A percentile compares a stretch with the other conserved stretches of the same genome.
Evolutionary conservation across 1,140 invertebrate species (phyloP).

Genomic region (Kradibia gibbosae): DNA sequence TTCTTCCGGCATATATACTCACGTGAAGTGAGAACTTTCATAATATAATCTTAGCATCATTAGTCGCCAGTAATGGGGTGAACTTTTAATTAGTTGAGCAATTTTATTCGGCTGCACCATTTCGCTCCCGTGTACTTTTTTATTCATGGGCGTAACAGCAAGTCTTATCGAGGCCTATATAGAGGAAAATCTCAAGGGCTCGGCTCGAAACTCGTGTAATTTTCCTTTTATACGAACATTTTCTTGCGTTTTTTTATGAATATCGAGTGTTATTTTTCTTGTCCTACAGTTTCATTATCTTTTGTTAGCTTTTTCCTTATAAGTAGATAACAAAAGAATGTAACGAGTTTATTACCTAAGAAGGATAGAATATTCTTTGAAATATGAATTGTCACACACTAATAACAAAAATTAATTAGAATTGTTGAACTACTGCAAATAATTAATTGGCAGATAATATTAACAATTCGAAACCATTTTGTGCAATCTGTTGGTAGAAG

Average conservation of each 20-base stretch:
- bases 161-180: constrained; percentile 32
- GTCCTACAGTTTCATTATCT: constrained; percentile 29
- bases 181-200: not conserved
- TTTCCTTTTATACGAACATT: not conserved
- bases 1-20: not conserved
- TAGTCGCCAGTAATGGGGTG: constrained; percentile 68
- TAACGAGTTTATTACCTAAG: not conserved
- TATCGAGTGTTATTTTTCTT: constrained; percentile 34
- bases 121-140: constrained; percentile 66
- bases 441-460: too few species aligned
- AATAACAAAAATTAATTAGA: too few species aligned
- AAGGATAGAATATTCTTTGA: too few species aligned
- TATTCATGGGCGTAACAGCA: constrained; percentile 63
- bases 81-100: constrained; percentile 73
- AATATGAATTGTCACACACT: too few species aligned
- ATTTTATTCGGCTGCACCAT: constrained; percentile 69
- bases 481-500: too few species aligned
- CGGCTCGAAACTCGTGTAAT: not conserved
- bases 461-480: too few species aligned
- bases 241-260: constrained; percentile 4
- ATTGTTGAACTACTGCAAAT: too few species aligned
- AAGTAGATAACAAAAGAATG: constrained; percentile 9
- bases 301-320: not conserved
- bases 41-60: constrained; percentile 72
- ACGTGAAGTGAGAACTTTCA: constrained; percentile 59